Base-by-base conservation (phyloP, 2,113 vertebrate genomes). In the Chamaetylas fuelleborni region DNA sequence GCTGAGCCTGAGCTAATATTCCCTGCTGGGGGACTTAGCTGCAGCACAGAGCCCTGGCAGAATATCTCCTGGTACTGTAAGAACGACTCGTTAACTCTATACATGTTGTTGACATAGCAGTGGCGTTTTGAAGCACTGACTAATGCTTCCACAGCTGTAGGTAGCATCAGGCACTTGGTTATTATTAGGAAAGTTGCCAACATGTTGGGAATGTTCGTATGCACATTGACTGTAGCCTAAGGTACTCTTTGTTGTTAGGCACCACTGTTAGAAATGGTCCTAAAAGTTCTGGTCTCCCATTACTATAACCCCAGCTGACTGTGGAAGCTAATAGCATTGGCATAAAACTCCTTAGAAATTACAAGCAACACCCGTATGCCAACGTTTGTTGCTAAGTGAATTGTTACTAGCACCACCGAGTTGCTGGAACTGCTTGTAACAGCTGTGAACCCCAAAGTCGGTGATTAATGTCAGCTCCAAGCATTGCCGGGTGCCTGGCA, bases 131-230 rank as follows among this genome's bases (percentile, higher is more conserved):
- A 92, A 95, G 82, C 19, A 8, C 79, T 74, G 65, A 79, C 72
- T 95, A 95, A 95, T 90, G 64, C 56, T 86, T 78, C 82, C 88
- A 74, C 56, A 93, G 85, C 72, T 95, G 95, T 67, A 93, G 76
- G 90, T 93, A 81, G 64, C 40, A 74, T 84, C 38, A 42, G 67
- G 82, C 82, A 34, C 76, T 93, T 64, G 56, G 40, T 91, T 96
- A 48, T 94, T 94, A 38, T 77, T 60, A 78, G 66, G 71, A 71
- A 88, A 67, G 67, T 64, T 90, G 88, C 88, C 94, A 95, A 3
- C 43, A 3, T 60, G 42, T 84, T 71, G 81, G 92, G 34, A 71
- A 42, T 88, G 65, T 90, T 96, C 93, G 53, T 78, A 45, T 51
- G 51, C 56, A 19, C 64, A 48, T 25, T 90, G 81, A 81, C 47